Evolutionary conservation across 2,113 vertebrate genomes (phyloP), one percentile per base, ranked within the genome.

Genomic region (Bufo bufo): DNA sequence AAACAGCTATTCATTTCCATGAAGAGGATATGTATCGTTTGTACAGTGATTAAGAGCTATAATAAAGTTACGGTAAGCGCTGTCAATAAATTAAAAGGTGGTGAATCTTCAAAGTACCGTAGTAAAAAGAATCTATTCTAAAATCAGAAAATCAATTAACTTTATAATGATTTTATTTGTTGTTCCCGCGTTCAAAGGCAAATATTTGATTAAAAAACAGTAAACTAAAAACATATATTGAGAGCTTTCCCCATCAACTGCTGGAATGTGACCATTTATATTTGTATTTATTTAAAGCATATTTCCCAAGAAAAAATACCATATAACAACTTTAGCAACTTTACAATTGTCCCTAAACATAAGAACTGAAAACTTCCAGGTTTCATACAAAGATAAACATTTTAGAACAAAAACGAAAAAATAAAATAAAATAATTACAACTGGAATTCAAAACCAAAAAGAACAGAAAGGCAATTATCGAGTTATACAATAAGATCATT

Each of bases 231-330:
- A 80, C 49, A 78, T n/a, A 49, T 4, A 65, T n/a, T 63, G 33
- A 80, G 75, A 75, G 56, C 87, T 91, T 91, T 33, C 90, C 91
- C 91, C 89, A 92, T 91, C 92, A 88, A 88, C 87, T 77, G 79
- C 92, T 94, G 94, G 92, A 95, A 95, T 91, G 93, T 82, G 93
- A 91, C 88, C 92, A 91, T 78, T 52, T 84, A 78, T 77, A 78
- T 20, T 72, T 4, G 89, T 90, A 92, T 92, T 77, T 71, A 92
- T 92, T 94, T 93, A 96, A 95, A 96, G 93, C 94, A 92, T 94
- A 92, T 83, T 93, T 93, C 90, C 91, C 92, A 69, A 4, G 91
- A 90, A 91, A 91, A 90, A 91, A 77, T 43, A 77, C 43, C 10
- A 90, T 93, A 91, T 88, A 94, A 90, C 91, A 94, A 90, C 92